These are phyloP conservation scores for Sebastes alutus DNA, from an alignment of 2,797 vertebrate genomes.

Conservation along the genomic window DNA sequence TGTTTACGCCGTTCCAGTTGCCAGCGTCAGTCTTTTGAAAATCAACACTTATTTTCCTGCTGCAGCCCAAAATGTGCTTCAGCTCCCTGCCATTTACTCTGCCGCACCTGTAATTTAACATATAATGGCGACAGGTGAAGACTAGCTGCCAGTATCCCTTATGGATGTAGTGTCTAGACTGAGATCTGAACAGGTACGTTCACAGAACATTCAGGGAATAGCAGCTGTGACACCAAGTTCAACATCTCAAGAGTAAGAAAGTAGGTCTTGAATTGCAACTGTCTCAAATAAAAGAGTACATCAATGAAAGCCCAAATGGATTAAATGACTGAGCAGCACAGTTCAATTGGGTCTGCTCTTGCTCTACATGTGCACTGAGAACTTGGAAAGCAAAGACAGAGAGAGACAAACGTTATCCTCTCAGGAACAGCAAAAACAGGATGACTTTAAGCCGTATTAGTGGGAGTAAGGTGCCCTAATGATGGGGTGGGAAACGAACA, in stretches of 20 bases:
- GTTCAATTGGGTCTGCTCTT: neutral
- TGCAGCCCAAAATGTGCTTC: neutral
- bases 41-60: neutral
- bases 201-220: neutral
- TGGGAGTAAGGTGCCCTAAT: neutral
- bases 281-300: neutral
- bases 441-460: neutral
- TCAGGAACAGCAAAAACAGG: neutral
- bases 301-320: constrained; percentile 10
- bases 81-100: neutral
- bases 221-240: neutral
- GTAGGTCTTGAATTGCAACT: neutral
- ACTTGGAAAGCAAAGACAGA: neutral
- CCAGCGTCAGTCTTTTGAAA: neutral
- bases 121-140: neutral
- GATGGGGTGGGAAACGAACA: neutral
- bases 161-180: neutral
- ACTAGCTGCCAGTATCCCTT: neutral
- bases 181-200: neutral
- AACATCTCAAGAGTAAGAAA: constrained; percentile 3
- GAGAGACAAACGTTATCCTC: neutral
- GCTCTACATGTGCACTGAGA: neutral
- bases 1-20: neutral
- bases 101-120: neutral
- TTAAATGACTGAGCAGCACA: neutral